Evolutionary conservation across 1,140 invertebrate species (phyloP).

Genomic region (Achatina immaculata): DNA sequence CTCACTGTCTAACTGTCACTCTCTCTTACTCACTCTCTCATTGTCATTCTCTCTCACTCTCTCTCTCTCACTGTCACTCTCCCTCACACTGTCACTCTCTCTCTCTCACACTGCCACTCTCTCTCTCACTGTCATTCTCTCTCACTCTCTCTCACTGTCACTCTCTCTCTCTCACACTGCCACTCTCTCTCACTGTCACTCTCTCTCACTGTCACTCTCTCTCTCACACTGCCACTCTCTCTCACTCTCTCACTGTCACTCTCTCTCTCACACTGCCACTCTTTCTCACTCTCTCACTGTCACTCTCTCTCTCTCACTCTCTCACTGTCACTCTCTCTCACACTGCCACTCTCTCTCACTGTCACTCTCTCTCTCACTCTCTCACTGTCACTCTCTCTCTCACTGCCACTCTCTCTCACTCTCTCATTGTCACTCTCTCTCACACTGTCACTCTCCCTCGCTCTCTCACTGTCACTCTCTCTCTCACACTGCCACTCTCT

Average conservation of each 20-base stretch:
- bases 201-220: constrained; percentile 11
- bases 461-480: not conserved
- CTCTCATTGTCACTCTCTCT: constrained; percentile 19
- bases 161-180: not conserved
- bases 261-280: not conserved
- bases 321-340: not conserved
- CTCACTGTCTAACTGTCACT: too few species aligned
- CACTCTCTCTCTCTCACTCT: constrained; percentile 23
- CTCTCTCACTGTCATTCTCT: constrained; percentile 14
- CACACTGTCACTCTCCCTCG: constrained; percentile 21
- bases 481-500: too few species aligned
- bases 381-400: constrained; percentile 11
- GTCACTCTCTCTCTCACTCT: not conserved
- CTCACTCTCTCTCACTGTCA: not conserved
- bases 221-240: constrained; percentile 6
- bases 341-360: constrained; percentile 1
- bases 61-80: too few species aligned
- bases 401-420: constrained; percentile 8
- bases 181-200: not conserved
- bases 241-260: constrained; percentile 13
- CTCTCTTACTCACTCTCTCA: too few species aligned
- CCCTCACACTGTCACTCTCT: too few species aligned
- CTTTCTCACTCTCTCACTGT: constrained; percentile 1
- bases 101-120: not conserved
- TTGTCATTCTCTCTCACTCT: too few species aligned